These are phyloP conservation scores for Aplochiton taeniatus DNA, from an alignment of 2,797 vertebrate genomes.

Conservation along the genomic window DNA sequence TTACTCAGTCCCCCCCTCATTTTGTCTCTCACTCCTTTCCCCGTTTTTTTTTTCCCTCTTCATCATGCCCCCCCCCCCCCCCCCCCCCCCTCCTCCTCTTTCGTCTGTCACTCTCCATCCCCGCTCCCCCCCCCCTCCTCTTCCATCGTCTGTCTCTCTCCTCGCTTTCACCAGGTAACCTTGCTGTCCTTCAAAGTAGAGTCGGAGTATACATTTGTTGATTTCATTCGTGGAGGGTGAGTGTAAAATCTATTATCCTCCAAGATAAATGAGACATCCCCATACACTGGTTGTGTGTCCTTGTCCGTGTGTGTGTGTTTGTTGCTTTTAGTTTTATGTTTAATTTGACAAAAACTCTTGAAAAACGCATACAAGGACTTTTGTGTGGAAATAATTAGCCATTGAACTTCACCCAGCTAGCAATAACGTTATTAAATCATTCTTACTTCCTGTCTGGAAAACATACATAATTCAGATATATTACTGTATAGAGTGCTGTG, in stretches of 20 bases:
- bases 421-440: no score
- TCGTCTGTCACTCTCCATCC: background rate
- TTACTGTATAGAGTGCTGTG: no score
- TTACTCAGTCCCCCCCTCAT: background rate
- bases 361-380: background rate
- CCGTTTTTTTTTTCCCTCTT: constrained; percentile 27
- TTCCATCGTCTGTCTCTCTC: background rate
- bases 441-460: no score
- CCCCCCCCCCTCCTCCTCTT: background rate
- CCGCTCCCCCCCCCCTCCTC: background rate
- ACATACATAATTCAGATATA: no score
- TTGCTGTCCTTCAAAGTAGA: constrained; percentile 96
- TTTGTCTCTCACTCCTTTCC: constrained; percentile 21
- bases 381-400: background rate
- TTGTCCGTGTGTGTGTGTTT: constrained; percentile 11
- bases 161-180: constrained; percentile 80
- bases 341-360: background rate
- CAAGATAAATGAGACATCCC: constrained; percentile 13
- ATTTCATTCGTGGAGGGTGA: constrained; percentile 98
- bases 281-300: background rate
- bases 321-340: constrained; percentile 16
- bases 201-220: constrained; percentile 95
- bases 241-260: constrained; percentile 64
- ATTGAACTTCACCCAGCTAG: background rate
- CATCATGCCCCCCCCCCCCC: constrained; percentile 22